Percentiles rank a stretch among this genome's conserved stretches.
Evolutionary conservation across 1,140 invertebrate species (phyloP).

Genomic region (Rhopalosiphum padi): DNA sequence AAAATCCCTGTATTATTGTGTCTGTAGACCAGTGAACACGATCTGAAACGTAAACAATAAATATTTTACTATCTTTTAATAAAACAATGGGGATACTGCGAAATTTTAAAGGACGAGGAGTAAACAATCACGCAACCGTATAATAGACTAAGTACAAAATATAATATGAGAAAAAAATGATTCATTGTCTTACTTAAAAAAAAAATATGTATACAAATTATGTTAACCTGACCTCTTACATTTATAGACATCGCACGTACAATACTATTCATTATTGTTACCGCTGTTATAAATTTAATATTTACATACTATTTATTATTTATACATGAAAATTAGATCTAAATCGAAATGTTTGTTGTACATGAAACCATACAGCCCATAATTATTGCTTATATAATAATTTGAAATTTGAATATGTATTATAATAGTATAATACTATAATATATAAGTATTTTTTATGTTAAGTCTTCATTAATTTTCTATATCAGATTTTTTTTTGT

Average conservation of each 20-base stretch:
- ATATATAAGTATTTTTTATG: background rate
- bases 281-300: background rate
- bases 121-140: conserved; percentile 36
- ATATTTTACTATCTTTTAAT: conserved; percentile 36
- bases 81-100: conserved; percentile 42
- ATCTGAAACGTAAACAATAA: conserved; percentile 46
- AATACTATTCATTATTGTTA: conserved; percentile 5
- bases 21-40: background rate
- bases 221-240: conserved; percentile 1
- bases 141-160: conserved; percentile 15
- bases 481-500: background rate
- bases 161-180: conserved; percentile 16
- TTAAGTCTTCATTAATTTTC: background rate
- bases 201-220: conserved; percentile 23
- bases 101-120: conserved; percentile 25
- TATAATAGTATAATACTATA: background rate
- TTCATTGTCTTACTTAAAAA: conserved; percentile 3
- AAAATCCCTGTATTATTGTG: conserved; percentile 24
- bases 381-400: background rate
- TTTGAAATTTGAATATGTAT: too few relatives aligned
- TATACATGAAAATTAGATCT: background rate
- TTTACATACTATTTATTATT: background rate
- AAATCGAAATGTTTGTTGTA: background rate
- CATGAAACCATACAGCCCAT: background rate
- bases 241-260: background rate